These are phyloP conservation scores for Boulengeromyrus knoepffleri DNA, from an alignment of 2,113 vertebrate species.

Conservation along the genomic window DNA sequence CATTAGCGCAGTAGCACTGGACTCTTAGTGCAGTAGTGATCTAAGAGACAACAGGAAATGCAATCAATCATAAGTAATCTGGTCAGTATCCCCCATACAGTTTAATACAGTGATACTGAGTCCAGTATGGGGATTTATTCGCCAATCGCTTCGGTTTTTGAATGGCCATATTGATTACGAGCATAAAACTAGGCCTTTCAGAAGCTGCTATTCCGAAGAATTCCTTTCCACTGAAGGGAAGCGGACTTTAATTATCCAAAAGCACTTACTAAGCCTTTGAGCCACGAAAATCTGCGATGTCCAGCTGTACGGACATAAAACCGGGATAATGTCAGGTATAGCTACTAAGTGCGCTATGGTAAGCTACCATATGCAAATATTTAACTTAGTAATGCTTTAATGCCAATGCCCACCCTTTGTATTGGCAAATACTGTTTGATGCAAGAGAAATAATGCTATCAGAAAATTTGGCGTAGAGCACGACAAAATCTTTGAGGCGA, in stretches of 20 bases:
- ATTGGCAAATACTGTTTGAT: neutral
- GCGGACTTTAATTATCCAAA: neutral
- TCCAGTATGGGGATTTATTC: neutral
- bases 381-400: neutral
- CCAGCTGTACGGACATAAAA: neutral
- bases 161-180: neutral
- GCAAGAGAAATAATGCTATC: neutral
- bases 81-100: neutral
- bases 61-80: neutral
- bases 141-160: neutral
- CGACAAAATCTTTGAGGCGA: neutral
- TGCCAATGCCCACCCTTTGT: neutral
- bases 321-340: neutral
- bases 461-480: neutral
- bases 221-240: neutral
- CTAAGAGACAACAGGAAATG: neutral
- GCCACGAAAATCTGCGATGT: neutral
- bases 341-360: neutral
- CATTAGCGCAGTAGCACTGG: neutral
- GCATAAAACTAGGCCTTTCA: neutral
- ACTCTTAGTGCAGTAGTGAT: neutral
- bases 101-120: neutral
- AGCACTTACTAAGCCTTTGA: neutral
- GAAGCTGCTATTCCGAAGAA: neutral
- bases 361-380: neutral